Evolutionary conservation across 1,140 invertebrate species (phyloP).

Genomic region (Euwallacea fornicatus): DNA sequence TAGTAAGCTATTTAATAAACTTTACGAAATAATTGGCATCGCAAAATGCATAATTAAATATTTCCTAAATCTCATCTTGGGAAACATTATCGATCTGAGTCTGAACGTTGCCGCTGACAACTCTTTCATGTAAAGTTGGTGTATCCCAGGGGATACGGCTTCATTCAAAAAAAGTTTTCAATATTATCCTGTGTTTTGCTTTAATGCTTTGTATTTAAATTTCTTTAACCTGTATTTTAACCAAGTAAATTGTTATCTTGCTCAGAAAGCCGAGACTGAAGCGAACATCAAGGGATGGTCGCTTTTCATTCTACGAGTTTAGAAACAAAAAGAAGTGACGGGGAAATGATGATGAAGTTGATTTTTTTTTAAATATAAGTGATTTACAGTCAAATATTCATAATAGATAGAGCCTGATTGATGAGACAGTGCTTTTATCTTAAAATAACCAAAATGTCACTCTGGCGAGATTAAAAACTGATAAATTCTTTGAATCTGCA

Average conservation of each 20-base stretch:
- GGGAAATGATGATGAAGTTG: not conserved
- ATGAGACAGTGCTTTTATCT: slow-evolving; percentile 11
- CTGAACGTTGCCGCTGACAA: slow-evolving; percentile 49
- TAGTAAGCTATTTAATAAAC: slow-evolving; percentile 21
- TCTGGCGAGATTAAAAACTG: slow-evolving; percentile 31
- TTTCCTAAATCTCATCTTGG: slow-evolving; percentile 23
- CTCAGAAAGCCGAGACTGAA: no score
- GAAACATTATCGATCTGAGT: slow-evolving; percentile 43
- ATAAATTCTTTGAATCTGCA: slow-evolving; percentile 43
- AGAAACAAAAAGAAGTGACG: not conserved
- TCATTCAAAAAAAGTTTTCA: slow-evolving; percentile 46
- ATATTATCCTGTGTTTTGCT: slow-evolving; percentile 45
- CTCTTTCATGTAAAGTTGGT: slow-evolving; percentile 50
- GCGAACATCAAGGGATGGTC: no score
- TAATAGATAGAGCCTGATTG: slow-evolving; percentile 2
- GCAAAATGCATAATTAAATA: slow-evolving; percentile 19
- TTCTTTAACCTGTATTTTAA: no score
- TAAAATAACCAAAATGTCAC: slow-evolving; percentile 28
- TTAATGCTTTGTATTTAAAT: slow-evolving; percentile 38
- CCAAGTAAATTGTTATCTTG: no score
- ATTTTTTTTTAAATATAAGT: not conserved
- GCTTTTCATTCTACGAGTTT: no score
- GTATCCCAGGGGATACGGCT: slow-evolving; percentile 41
- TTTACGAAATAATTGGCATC: slow-evolving; percentile 1
- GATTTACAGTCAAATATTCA: no score